These are phyloP conservation scores for Thaumetopoea pityocampa DNA, from an alignment of 1,140 invertebrate genomes.

Conservation along the genomic window DNA sequence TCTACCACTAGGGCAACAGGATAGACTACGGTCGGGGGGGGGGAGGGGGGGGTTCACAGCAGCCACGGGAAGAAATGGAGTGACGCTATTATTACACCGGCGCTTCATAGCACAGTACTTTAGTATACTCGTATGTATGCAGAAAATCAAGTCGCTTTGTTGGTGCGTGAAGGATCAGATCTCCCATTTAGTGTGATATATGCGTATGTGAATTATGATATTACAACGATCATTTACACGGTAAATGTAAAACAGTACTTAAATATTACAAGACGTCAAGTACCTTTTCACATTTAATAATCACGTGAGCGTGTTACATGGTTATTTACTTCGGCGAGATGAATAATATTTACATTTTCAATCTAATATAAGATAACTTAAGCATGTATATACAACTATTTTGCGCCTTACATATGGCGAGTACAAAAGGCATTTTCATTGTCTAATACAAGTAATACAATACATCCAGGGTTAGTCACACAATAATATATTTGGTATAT, in stretches of 20 bases:
- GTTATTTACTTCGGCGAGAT: conserved; percentile 1
- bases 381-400: conserved; percentile 4
- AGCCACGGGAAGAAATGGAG: too few relatives aligned
- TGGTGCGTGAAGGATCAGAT: neutral
- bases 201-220: conserved; percentile 1
- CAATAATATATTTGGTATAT: conserved; percentile 15
- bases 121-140: too few relatives aligned
- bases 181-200: neutral
- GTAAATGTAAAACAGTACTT: conserved; percentile 18
- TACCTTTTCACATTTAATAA: conserved; percentile 12
- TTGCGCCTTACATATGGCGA: conserved; percentile 1
- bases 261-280: conserved; percentile 20
- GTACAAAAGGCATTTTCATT: neutral
- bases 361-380: conserved; percentile 7
- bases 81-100: too few relatives aligned
- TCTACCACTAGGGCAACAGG: too few relatives aligned
- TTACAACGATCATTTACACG: neutral
- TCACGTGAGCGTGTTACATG: neutral
- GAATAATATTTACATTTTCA: conserved; percentile 15
- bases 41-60: too few relatives aligned
- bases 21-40: too few relatives aligned
- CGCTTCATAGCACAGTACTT: too few relatives aligned
- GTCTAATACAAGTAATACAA: conserved; percentile 1
- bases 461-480: conserved; percentile 2
- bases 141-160: too few relatives aligned